Base-by-base conservation (phyloP, 2,113 vertebrate species). In the Siniperca chuatsi region DNA sequence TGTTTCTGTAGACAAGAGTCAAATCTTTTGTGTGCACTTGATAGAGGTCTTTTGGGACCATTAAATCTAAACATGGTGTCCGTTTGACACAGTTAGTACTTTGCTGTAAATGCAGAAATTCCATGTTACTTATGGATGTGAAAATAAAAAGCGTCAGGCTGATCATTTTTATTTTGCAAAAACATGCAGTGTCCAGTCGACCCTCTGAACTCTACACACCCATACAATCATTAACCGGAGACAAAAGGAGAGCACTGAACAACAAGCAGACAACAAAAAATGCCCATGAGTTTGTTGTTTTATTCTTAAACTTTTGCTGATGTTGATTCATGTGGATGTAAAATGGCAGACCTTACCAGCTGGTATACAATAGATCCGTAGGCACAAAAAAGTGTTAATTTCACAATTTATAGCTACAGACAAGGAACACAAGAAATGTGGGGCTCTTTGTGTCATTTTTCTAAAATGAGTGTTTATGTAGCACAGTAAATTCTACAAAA, bases 151-250 rank as follows among this genome's bases (percentile, higher is more conserved):
- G 29, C 1, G 29, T 29, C 29, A 29, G 29, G 29, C 29, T 29
- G 29, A 29, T 29, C 42, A 0, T 7, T 42, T 1, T 42, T 42
- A 42, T 44, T 44, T 44, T 1, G 42, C 42, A 44, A 44, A 44
- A 44, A 10, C 42, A 44, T 8, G 42, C 42, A 44, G 42, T 11
- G 42, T 2, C 48, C 18, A 21, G 29, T 23, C 1, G 21, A 52
- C 29, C 29, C 20, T 18, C 37, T 58, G 64, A 58, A 78, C 64
- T 35, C 52, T 16, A 13, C 18, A 16, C 25, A 68, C 12, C 3
- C 29, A 11, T 60, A 25, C 77, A 79, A 70, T 69, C 54, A 79
- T 79, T 60, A 78, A 69, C 64, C 54, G 50, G 66, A 10, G 13
- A 48, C 4, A 23, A 35, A 69, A 48, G 40, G 20, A 60, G 42